Percentiles rank a stretch among this genome's conserved stretches.
phyloP scores from a whole-genome alignment of 2,888 invertebrate species.

The Formica aserva region DNA sequence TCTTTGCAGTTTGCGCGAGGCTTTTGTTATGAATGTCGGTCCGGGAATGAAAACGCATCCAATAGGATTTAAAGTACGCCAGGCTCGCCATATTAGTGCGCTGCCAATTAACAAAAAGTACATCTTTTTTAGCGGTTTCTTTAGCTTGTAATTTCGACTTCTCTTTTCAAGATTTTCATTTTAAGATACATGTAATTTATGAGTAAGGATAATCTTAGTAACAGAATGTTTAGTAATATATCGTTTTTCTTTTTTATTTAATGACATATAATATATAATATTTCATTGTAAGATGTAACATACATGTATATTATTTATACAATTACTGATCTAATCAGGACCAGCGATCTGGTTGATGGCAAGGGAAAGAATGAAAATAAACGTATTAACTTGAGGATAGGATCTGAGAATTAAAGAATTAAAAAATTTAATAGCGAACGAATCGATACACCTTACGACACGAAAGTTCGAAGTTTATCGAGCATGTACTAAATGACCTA shows the following conservation, averaged over 20 bases:
- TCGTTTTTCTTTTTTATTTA: not conserved
- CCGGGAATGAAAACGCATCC: constrained; percentile 45
- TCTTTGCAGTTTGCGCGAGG: constrained; percentile 64
- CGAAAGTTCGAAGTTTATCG: constrained; percentile 40
- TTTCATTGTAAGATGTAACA: not conserved
- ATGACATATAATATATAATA: not conserved
- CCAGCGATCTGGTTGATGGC: not conserved
- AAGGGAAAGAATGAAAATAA: not conserved
- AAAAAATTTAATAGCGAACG: constrained; percentile 26
- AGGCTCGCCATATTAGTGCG: constrained; percentile 41
- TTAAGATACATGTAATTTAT: not conserved
- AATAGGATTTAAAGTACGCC: constrained; percentile 58
- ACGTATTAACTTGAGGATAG: not conserved
- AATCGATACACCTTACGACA: not conserved
- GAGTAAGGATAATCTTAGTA: not conserved
- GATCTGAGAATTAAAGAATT: not conserved
- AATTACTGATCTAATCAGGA: not conserved
- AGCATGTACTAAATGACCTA: constrained; percentile 43
- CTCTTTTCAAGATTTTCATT: not conserved
- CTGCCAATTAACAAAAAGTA: constrained; percentile 53
- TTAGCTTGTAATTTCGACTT: not conserved
- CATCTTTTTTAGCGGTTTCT: not conserved
- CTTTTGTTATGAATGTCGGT: constrained; percentile 61
- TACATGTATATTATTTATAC: not conserved
- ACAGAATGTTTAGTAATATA: not conserved